A percentile compares a stretch with the other conserved stretches of the same genome.
phyloP scores from a whole-genome alignment of 2,888 invertebrate species.

The Physocephala rufipes region DNA sequence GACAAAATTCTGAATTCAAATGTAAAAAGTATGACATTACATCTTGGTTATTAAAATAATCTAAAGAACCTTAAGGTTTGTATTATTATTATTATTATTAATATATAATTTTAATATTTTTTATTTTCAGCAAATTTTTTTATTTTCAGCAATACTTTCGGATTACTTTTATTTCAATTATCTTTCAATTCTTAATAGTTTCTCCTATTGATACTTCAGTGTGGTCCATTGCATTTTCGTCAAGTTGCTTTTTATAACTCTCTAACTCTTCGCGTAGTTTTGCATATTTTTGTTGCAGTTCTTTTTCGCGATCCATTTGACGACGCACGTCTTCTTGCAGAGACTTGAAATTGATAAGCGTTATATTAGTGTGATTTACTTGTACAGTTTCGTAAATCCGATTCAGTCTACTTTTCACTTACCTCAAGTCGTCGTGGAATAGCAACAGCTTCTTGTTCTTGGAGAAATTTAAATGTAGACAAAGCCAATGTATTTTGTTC shows the following conservation, averaged over 20 bases:
- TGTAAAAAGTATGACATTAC: too few species aligned
- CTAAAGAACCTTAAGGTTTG: too few species aligned
- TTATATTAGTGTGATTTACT: too few species aligned
- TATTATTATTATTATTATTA: too few species aligned
- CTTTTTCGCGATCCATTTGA: conserved; percentile 90
- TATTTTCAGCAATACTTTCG: too few species aligned
- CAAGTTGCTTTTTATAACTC: conserved; percentile 53
- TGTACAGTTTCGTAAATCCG: background rate
- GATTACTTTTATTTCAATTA: too few species aligned
- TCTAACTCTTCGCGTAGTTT: conserved; percentile 75
- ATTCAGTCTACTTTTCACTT: conserved; percentile 33
- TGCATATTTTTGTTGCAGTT: conserved; percentile 83
- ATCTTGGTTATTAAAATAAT: too few species aligned
- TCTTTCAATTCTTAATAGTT: too few species aligned
- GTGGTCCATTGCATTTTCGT: background rate
- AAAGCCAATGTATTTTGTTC: conserved; percentile 90
- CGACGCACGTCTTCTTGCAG: conserved; percentile 91
- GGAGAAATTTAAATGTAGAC: conserved; percentile 89
- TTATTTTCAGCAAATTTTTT: too few species aligned
- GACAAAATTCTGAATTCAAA: too few species aligned
- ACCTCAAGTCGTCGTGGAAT: conserved; percentile 91
- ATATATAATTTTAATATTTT: too few species aligned
- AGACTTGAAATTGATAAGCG: conserved; percentile 69
- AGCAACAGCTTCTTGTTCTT: conserved; percentile 88
- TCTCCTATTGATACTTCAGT: background rate